Base-by-base conservation (phyloP, 2,888 invertebrate species). In the Troides oblongomaculatus region DNA sequence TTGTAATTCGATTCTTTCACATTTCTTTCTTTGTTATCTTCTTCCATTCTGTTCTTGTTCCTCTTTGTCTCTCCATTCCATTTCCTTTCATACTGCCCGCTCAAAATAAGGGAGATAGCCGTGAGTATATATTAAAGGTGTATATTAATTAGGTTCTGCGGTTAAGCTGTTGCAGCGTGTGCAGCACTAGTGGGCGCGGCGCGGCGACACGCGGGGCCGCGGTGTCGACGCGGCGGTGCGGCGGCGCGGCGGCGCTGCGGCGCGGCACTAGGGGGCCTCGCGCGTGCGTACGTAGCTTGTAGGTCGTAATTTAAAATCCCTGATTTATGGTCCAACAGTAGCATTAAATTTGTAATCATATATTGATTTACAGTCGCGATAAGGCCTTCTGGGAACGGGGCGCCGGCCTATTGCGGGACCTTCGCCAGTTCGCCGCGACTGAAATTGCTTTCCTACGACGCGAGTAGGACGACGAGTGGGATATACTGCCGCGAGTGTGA, bases 261-360 rank as follows among this genome's bases (percentile, higher is more conserved):
- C 86, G 85, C 92, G 87, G 77, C 91, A 90, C 91, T 90, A 91
- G 90, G 90, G 90, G 91, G 90, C 87, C 91, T 89, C 90, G 89
- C 91, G 91, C 91, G 90, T 89, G 81, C 87, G 85, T 85, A 83
- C 88, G 83, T 85, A 84, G 84, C 87, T 83, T 86, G 90, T 90
- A 89, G 84, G 84, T 89, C 92, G 90, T 92, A 90, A 92, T 90
- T 92, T 90, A 90, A 90, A 91, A 90, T 89, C 82, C 78, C 87
- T 90, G 92, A 92, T 92, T 92, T 92, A 92, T 90, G 87, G 87
- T 83, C 83, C 89, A 91, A 92, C 92, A 88, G 92, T 92, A 92
- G 92, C 92, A 92, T 92, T 92, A 92, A 92, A 92, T 92, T 92
- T 92, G 92, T 92, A 92, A 92, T 92, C 91, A 91, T 90, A 91